These are phyloP conservation scores for Drosophila sturtevanti DNA, from an alignment of 1,140 invertebrate species.

Conservation along the genomic window DNA sequence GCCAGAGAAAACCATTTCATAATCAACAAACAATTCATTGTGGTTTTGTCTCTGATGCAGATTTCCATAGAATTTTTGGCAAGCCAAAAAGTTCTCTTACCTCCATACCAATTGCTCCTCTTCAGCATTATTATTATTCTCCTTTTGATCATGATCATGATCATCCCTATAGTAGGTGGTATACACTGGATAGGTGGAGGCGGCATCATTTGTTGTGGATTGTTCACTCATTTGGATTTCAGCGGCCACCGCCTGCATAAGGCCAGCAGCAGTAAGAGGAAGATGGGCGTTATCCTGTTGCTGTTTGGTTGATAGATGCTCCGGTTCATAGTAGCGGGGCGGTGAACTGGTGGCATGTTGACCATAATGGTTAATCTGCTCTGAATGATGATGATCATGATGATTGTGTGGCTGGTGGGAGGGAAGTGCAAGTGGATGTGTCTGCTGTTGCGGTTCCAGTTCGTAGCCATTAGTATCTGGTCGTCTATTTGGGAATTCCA, in stretches of 20 bases:
- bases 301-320: constrained; percentile 21
- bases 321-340: constrained; percentile 22
- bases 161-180: constrained; percentile 53
- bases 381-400: constrained; percentile 19
- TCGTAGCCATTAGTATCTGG: constrained; percentile 20
- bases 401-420: constrained; percentile 9
- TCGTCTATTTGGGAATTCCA: constrained; percentile 15
- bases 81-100: constrained; percentile 43
- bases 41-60: not conserved
- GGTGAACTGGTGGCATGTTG: constrained; percentile 8
- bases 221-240: constrained; percentile 50
- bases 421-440: not conserved
- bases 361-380: constrained; percentile 23
- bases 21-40: constrained; percentile 12
- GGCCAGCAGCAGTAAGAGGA: constrained; percentile 45
- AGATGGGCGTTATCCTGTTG: constrained; percentile 25
- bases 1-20: constrained; percentile 33
- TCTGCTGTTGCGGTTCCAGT: constrained; percentile 17
- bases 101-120: constrained; percentile 48
- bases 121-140: constrained; percentile 16
- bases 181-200: constrained; percentile 47
- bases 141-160: constrained; percentile 29
- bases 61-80: constrained; percentile 38
- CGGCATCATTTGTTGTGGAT: constrained; percentile 16
- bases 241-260: constrained; percentile 52